Conservation (phyloP, 2,888 invertebrate genomes). For the Bembecia ichneumoniformis region DNA sequence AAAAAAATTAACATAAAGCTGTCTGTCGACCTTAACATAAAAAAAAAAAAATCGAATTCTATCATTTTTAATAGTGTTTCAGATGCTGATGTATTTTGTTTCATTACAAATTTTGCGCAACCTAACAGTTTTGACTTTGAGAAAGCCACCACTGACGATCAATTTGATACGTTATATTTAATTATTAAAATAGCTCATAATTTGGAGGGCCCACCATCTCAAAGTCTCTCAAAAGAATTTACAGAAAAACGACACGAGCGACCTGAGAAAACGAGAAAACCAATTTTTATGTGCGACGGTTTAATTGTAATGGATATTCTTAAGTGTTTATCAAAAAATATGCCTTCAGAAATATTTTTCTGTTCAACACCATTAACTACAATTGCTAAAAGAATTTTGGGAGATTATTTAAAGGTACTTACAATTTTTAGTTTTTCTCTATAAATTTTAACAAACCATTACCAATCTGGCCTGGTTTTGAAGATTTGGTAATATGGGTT, state of each 20-base stretch:
- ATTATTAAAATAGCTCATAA: slow-evolving; percentile 44
- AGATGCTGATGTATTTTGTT: slow-evolving; percentile 54
- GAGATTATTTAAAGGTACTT: slow-evolving; percentile 41
- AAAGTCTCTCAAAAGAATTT: background rate
- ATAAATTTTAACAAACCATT: no score
- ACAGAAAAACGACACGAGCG: slow-evolving; percentile 10
- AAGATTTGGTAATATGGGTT: no score
- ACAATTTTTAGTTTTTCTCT: background rate
- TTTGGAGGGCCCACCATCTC: slow-evolving; percentile 17
- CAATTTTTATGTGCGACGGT: slow-evolving; percentile 51
- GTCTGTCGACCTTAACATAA: no score
- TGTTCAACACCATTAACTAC: slow-evolving; percentile 33
- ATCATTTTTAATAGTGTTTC: slow-evolving; percentile 26
- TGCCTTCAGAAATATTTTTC: slow-evolving; percentile 41
- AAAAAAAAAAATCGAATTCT: no score
- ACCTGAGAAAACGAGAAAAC: slow-evolving; percentile 18
- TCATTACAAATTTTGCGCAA: slow-evolving; percentile 43
- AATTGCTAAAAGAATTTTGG: slow-evolving; percentile 37
- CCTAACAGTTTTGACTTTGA: slow-evolving; percentile 37
- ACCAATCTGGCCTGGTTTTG: no score
- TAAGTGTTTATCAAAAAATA: slow-evolving; percentile 29
- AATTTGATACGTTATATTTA: slow-evolving; percentile 43
- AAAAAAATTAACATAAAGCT: no score
- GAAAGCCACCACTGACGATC: slow-evolving; percentile 23
- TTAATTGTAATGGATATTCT: slow-evolving; percentile 43